Conservation (phyloP, 1,140 invertebrate genomes). For the Lethocerus indicus region DNA sequence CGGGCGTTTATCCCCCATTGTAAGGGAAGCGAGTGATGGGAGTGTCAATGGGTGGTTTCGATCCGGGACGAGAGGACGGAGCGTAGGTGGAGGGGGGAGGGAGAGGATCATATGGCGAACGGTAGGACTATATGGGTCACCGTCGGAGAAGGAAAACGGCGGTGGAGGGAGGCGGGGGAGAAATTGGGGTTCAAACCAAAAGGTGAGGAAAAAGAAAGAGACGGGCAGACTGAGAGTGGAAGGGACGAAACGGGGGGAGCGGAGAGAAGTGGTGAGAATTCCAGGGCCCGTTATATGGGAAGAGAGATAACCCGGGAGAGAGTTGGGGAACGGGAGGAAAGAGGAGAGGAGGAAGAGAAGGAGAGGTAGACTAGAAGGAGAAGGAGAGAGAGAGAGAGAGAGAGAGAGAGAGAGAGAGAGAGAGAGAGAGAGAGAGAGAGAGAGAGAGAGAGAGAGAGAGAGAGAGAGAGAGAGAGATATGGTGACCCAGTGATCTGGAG, state of each 20-base stretch:
- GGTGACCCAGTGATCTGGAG: too few species aligned
- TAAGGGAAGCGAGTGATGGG: too few species aligned
- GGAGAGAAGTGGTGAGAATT: background rate
- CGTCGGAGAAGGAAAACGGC: too few species aligned
- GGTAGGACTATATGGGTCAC: too few species aligned
- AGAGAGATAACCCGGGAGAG: background rate
- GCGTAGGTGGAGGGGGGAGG: too few species aligned
- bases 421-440: too few species aligned
- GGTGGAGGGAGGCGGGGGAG: too few species aligned
- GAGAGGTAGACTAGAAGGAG: background rate
- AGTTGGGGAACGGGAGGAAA: background rate
- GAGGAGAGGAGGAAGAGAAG: background rate
- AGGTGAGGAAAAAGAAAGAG: background rate
- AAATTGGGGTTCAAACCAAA: background rate
- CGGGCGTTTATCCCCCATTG: too few species aligned
- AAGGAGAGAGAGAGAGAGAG: background rate
- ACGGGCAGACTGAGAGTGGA: background rate
- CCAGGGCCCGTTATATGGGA: background rate
- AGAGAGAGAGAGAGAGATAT: background rate
- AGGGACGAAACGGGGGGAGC: background rate
- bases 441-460: too few species aligned
- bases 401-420: background rate
- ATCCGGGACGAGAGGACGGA: too few species aligned
- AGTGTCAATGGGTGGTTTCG: too few species aligned
- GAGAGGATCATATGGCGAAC: too few species aligned